These are phyloP conservation scores for Platycercus adscitus DNA, from an alignment of 2,113 vertebrate genomes.

Conservation along the genomic window DNA sequence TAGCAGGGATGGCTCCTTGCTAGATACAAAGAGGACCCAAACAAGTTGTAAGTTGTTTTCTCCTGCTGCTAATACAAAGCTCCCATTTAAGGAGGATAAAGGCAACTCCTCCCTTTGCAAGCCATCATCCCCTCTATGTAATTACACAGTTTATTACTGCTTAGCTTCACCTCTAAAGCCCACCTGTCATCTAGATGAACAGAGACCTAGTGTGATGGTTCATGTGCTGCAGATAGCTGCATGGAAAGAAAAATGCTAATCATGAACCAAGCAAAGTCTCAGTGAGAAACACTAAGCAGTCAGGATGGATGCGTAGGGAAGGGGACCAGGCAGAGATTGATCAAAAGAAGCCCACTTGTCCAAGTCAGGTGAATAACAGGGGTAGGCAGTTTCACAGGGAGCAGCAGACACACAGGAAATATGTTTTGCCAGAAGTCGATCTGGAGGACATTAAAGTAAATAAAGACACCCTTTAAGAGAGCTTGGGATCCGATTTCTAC, in stretches of 20 bases:
- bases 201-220: neutral
- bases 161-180: neutral
- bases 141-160: neutral
- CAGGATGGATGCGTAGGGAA: rapidly evolving
- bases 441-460: neutral
- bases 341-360: neutral
- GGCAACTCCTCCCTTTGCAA: neutral
- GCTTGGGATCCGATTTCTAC: rapidly evolving
- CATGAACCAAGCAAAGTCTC: neutral
- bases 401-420: neutral
- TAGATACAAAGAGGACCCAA: neutral
- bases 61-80: neutral
- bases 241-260: neutral
- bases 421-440: neutral
- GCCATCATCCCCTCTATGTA: neutral
- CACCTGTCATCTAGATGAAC: neutral
- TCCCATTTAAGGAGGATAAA: neutral
- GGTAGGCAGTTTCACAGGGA: neutral
- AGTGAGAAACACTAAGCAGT: neutral
- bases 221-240: neutral
- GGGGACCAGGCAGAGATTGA: neutral
- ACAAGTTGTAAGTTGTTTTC: neutral
- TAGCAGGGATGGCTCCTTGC: neutral
- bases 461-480: neutral
- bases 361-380: neutral